Conservation (phyloP, 2,797 vertebrate genomes). For the Geotrypetes seraphini region DNA sequence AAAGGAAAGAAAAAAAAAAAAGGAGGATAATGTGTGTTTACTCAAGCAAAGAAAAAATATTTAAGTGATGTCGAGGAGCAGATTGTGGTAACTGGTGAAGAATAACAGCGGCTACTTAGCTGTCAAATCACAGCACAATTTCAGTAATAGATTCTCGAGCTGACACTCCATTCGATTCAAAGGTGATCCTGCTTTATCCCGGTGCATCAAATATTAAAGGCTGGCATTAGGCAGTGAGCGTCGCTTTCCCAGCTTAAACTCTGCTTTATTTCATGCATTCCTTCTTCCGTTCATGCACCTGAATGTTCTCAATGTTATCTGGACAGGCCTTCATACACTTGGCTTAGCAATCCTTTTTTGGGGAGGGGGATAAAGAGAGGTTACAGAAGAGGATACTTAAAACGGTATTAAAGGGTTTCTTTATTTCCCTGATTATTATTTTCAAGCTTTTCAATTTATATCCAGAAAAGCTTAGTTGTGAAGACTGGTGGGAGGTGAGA, state of each 20-base stretch:
- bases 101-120: conserved; percentile 83
- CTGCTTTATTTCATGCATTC: conserved; percentile 20
- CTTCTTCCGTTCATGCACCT: conserved; percentile 45
- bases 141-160: conserved; percentile 98
- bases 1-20: conserved; percentile 43
- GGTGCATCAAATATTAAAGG: conserved; percentile 99
- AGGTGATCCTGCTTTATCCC: conserved; percentile 98
- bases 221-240: conserved; percentile 90
- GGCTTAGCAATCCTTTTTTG: conserved; percentile 78
- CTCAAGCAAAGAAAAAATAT: conserved; percentile 92
- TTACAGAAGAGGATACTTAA: conserved; percentile 61
- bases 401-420: conserved; percentile 50
- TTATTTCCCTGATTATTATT: conserved; percentile 57
- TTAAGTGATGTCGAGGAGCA: conserved; percentile 77
- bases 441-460: conserved; percentile 72
- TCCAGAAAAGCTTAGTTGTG: conserved; percentile 40
- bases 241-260: conserved; percentile 69
- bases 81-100: conserved; percentile 85
- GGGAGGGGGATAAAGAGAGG: neutral
- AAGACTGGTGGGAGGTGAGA: conserved; percentile 40
- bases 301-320: conserved; percentile 96
- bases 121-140: conserved; percentile 90
- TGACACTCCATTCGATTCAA: conserved; percentile 98
- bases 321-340: conserved; percentile 70
- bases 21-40: conserved; percentile 87